These are phyloP conservation scores for Neoascia interrupta DNA, from an alignment of 2,888 invertebrate species.

Conservation along the genomic window DNA sequence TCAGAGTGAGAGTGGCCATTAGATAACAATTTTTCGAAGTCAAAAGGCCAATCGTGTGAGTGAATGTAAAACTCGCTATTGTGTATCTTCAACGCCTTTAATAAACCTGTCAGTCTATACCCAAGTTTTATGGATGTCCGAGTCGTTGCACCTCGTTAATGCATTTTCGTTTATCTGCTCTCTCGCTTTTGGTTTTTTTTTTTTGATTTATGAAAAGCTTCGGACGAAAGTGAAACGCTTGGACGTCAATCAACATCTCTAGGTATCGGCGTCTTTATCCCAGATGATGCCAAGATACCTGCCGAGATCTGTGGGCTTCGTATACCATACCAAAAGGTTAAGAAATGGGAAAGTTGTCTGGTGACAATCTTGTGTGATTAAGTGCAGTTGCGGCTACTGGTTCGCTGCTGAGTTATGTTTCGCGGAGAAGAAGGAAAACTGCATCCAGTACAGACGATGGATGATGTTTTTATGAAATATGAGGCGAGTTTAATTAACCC, in stretches of 20 bases:
- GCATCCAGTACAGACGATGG: neutral
- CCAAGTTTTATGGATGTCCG: neutral
- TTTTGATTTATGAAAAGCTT: slow-evolving; percentile 34
- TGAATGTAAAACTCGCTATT: too few relatives aligned
- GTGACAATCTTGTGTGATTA: slow-evolving; percentile 51
- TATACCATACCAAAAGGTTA: neutral
- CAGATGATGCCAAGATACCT: neutral
- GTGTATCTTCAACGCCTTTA: neutral
- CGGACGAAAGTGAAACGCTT: slow-evolving; percentile 47
- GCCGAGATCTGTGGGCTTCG: neutral
- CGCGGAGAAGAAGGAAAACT: slow-evolving; percentile 1
- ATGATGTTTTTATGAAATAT: slow-evolving; percentile 38
- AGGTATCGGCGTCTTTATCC: slow-evolving; percentile 15
- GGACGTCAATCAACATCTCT: slow-evolving; percentile 59
- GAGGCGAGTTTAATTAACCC: slow-evolving; percentile 48
- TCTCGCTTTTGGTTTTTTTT: slow-evolving; percentile 1
- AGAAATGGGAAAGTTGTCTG: slow-evolving; percentile 59
- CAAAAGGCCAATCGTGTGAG: too few relatives aligned
- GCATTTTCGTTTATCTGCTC: slow-evolving; percentile 3
- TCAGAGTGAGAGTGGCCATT: too few relatives aligned
- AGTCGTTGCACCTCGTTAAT: slow-evolving; percentile 12
- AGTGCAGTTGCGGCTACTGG: neutral
- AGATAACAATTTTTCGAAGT: too few relatives aligned
- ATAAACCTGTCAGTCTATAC: slow-evolving; percentile 24
- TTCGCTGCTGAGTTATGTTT: neutral